A percentile compares a stretch with the other conserved stretches of the same genome.
Evolutionary conservation across 2,113 vertebrate species (phyloP).

Genomic region (Eretmochelys imbricata): DNA sequence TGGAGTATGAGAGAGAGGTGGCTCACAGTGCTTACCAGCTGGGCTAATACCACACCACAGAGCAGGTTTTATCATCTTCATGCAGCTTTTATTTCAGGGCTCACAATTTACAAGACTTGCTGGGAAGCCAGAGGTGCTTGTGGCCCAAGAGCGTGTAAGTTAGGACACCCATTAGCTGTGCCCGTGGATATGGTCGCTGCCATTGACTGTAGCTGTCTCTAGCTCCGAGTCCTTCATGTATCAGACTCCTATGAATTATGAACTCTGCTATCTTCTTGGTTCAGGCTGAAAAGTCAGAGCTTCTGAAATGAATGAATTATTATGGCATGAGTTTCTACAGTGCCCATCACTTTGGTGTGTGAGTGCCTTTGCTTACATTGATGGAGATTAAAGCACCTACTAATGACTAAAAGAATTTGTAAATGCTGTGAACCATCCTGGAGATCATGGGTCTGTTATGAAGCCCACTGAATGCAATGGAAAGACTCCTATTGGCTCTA

Average conservation of each 20-base stretch:
- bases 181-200: not conserved
- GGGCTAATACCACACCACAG: not conserved
- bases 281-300: not conserved
- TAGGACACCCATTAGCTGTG: not conserved
- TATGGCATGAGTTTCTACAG: not conserved
- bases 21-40: not conserved
- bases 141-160: not conserved
- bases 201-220: not conserved
- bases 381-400: constrained; percentile 45
- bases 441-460: constrained; percentile 10
- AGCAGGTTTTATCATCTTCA: not conserved
- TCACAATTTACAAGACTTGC: fast-evolving
- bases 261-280: not conserved
- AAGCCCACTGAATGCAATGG: not conserved
- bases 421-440: constrained; percentile 41
- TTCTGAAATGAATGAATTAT: constrained; percentile 19
- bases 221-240: not conserved
- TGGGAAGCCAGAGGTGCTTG: not conserved
- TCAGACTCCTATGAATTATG: not conserved
- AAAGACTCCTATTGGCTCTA: not conserved
- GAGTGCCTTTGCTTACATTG: constrained; percentile 30
- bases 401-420: constrained; percentile 39
- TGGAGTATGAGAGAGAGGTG: not conserved
- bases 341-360: not conserved
- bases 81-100: not conserved